These are phyloP conservation scores for Oncorhynchus gorbuscha DNA, from an alignment of 2,113 vertebrate species.

Conservation along the genomic window DNA sequence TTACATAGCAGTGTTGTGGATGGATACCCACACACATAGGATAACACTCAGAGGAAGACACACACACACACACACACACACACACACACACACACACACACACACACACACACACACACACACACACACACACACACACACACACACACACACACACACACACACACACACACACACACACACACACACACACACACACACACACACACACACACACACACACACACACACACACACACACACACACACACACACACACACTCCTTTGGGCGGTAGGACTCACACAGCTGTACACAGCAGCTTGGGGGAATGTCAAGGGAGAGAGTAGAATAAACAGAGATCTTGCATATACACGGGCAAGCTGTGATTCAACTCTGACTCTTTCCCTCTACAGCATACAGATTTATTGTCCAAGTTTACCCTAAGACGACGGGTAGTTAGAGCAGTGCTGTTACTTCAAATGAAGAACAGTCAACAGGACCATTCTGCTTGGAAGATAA, in stretches of 20 bases:
- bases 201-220: not conserved
- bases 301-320: constrained; percentile 1
- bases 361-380: no score
- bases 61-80: not conserved
- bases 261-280: not conserved
- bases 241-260: constrained; percentile 7
- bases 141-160: constrained; percentile 26
- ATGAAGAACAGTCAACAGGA: no score
- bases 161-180: not conserved
- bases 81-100: not conserved
- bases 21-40: not conserved
- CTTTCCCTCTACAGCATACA: no score
- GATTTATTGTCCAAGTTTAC: no score
- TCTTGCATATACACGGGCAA: not conserved
- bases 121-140: constrained; percentile 3
- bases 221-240: constrained; percentile 2
- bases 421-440: no score
- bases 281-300: constrained; percentile 3
- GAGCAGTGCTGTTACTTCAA: no score
- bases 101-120: not conserved
- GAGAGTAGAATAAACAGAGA: constrained; percentile 10
- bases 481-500: no score
- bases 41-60: not conserved
- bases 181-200: not conserved
- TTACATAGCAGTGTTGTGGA: not conserved